Evolutionary conservation across 2,797 vertebrate species (phyloP), one percentile per base, ranked within the genome.

Genomic region (Coreius guichenoti): DNA sequence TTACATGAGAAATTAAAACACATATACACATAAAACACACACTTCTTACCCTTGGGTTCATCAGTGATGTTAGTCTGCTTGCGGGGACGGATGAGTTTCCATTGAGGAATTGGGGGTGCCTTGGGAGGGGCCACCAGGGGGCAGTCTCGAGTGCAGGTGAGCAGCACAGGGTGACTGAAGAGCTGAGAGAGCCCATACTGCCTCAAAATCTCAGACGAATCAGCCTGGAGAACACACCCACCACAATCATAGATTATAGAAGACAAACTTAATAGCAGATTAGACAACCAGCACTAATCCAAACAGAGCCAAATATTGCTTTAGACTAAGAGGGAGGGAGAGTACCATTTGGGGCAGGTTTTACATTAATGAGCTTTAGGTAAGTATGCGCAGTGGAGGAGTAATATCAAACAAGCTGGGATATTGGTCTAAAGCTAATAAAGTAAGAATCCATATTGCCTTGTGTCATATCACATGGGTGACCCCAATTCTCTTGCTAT

Each of bases 61-160:
- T 96, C 96, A 4, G 94, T 96, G 86, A 96, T 86, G 67, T 92
- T 33, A 1, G 67, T 81, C 90, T 96, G 79, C 80, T 95, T 97
- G 89, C 93, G 95, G 8, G 89, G 96, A 80, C 97, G 96, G 83
- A 98, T 92, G 65, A 97, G 94, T 91, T 99, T 98, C 97, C 97
- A 98, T 26, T 51, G 9, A 74, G 97, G 95, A 76, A 96, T 1
- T 0, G 93, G 85, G 56, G 93, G 90, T n/a, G 93, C 88, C 80
- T 95, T 92, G 7, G 94, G 91, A 0, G 94, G 94, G 13, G 92
- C 80, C 84, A 93, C 86, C 43, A 99, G 94, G 23, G 93, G 95
- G 91, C 97, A 96, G 4, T 94, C 93, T n/a, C 97, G 95, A n/a
- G 95, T 97, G 91, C 93, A 94, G 43, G 94, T 97, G 85, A 99